phyloP scores from a whole-genome alignment of 2,113 vertebrate species.

The Silurus asotus region DNA sequence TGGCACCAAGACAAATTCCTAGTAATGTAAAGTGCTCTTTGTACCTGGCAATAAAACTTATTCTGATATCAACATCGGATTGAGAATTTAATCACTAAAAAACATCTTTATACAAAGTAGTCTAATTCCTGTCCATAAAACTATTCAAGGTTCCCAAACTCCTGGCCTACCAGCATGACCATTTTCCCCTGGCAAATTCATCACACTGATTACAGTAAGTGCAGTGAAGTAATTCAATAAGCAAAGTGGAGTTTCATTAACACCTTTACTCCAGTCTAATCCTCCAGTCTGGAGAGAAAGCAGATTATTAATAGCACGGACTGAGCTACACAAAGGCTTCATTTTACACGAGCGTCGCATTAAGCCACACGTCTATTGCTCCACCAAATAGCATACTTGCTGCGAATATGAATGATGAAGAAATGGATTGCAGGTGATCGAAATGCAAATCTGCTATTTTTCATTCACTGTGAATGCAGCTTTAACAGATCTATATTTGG shows the following conservation, averaged over 20 bases:
- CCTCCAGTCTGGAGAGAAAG: constrained; percentile 14
- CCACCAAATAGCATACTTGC: constrained; percentile 14
- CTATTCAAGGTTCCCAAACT: background rate
- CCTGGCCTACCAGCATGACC: constrained; percentile 11
- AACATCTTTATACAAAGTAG: background rate
- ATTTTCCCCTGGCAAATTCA: constrained; percentile 37
- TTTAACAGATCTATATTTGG: background rate
- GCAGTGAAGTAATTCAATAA: constrained; percentile 50
- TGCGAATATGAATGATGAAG: background rate
- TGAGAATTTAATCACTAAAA: background rate
- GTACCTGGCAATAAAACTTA: no score
- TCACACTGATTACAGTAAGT: constrained; percentile 52
- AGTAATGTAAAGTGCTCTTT: no score
- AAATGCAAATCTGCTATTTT: background rate
- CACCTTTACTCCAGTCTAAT: constrained; percentile 47
- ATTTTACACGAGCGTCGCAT: constrained; percentile 8
- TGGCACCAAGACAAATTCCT: no score
- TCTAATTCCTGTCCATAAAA: background rate
- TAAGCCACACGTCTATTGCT: background rate
- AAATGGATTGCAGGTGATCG: background rate
- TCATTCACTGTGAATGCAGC: background rate
- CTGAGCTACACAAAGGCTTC: background rate
- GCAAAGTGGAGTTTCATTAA: constrained; percentile 48
- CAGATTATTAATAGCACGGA: constrained; percentile 29
- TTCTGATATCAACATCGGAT: no score